Percentiles rank a stretch among this genome's conserved stretches.
Conservation (phyloP, 2,888 invertebrate species). For the Tetragonula carbonaria region DNA sequence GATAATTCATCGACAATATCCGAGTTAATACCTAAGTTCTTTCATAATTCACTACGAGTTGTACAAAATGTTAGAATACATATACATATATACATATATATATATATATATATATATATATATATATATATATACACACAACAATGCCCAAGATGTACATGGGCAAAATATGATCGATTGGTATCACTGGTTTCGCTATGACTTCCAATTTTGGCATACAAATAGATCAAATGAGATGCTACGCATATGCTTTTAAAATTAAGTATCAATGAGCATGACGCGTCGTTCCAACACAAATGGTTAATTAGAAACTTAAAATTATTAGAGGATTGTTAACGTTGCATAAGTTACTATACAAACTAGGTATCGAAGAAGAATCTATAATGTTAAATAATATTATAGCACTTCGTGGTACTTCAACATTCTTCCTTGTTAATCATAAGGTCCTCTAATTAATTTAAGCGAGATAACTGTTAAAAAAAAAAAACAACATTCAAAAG, state of each 20-base stretch:
- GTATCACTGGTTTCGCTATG: background rate
- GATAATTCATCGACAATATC: background rate
- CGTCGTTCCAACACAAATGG: background rate
- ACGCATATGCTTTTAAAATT: background rate
- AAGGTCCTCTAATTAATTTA: constrained; percentile 6
- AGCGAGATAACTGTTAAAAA: background rate
- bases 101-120: no score
- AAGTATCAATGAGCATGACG: background rate
- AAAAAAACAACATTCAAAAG: constrained; percentile 1
- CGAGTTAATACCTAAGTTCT: background rate
- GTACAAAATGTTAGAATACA: background rate
- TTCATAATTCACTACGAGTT: no score
- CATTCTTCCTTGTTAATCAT: background rate
- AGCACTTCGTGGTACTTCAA: background rate
- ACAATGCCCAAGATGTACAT: background rate
- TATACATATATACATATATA: no score
- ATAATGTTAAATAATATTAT: constrained; percentile 7
- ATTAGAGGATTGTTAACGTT: constrained; percentile 19
- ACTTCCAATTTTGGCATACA: background rate
- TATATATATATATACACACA: no score
- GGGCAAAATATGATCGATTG: background rate
- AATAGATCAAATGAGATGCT: background rate
- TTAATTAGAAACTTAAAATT: background rate
- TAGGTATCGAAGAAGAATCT: background rate
- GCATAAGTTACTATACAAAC: background rate